Conservation (phyloP, 2,888 invertebrate species). For the Orchestes rusci region DNA sequence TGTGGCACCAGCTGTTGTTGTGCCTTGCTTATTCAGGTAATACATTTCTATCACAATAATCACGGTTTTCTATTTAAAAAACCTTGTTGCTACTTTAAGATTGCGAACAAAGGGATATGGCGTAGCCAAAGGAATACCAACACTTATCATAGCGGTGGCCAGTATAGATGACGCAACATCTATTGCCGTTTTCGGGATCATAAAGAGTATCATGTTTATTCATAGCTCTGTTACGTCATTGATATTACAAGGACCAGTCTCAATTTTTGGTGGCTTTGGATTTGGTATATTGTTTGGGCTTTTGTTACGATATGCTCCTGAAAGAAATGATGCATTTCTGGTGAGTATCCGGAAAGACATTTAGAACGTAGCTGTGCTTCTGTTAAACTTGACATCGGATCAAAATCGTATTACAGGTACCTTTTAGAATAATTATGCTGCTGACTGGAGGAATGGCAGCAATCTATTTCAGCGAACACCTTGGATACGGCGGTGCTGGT, state of each 20-base stretch:
- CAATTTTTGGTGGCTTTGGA: slow-evolving; percentile 61
- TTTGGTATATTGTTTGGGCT: slow-evolving; percentile 77
- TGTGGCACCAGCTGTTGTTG: slow-evolving; percentile 93
- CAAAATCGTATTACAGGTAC: slow-evolving; percentile 44
- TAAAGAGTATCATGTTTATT: slow-evolving; percentile 81
- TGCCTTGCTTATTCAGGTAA: slow-evolving; percentile 72
- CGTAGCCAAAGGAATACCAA: slow-evolving; percentile 90
- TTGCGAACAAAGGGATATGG: slow-evolving; percentile 83
- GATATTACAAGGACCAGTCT: slow-evolving; percentile 69
- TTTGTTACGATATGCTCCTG: slow-evolving; percentile 74
- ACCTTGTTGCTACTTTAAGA: slow-evolving; percentile 43
- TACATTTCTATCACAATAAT: not conserved
- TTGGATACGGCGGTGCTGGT: slow-evolving; percentile 65
- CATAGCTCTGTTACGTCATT: slow-evolving; percentile 61
- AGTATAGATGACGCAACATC: slow-evolving; percentile 94
- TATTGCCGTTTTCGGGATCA: slow-evolving; percentile 87
- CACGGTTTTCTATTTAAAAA: not conserved
- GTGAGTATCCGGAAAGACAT: slow-evolving; percentile 45
- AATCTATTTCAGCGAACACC: slow-evolving; percentile 77
- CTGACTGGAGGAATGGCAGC: slow-evolving; percentile 75
- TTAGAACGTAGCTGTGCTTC: too few species aligned
- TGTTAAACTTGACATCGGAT: too few species aligned
- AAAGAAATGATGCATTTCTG: slow-evolving; percentile 71
- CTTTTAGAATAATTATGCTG: slow-evolving; percentile 69
- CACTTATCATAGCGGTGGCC: slow-evolving; percentile 88